These are phyloP conservation scores for Bruchidius siliquastri DNA, from an alignment of 2,888 invertebrate species.

Conservation along the genomic window DNA sequence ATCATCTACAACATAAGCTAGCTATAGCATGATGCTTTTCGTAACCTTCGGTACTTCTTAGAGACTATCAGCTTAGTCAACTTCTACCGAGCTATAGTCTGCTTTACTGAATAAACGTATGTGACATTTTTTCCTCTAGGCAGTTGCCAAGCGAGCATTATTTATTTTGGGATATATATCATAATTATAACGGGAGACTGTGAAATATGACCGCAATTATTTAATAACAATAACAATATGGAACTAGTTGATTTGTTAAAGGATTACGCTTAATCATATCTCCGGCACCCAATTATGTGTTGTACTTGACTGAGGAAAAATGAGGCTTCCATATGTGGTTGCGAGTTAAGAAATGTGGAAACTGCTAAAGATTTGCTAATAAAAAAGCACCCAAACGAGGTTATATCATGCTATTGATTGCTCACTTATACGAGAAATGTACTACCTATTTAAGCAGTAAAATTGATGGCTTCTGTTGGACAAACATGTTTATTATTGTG, in stretches of 20 bases:
- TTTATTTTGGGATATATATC: neutral
- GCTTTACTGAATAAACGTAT: neutral
- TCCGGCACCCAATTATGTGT: neutral
- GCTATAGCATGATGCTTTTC: no score
- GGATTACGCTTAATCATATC: neutral
- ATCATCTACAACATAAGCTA: no score
- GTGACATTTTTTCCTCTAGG: conserved; percentile 9
- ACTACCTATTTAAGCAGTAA: no score
- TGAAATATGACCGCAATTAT: conserved; percentile 1
- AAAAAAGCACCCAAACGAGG: neutral
- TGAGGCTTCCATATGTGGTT: neutral
- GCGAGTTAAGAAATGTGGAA: neutral
- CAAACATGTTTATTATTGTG: no score
- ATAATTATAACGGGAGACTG: conserved; percentile 2
- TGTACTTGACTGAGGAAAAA: neutral
- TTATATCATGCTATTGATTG: neutral
- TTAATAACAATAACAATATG: neutral
- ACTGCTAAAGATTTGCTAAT: neutral
- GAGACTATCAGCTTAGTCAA: neutral
- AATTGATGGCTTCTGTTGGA: no score
- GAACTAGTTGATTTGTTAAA: conserved; percentile 1
- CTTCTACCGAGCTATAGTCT: neutral
- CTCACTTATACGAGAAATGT: no score
- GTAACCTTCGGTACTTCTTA: no score
- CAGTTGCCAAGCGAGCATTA: neutral